Conservation (phyloP, 2,113 vertebrate genomes). For the Percina caprodes region DNA sequence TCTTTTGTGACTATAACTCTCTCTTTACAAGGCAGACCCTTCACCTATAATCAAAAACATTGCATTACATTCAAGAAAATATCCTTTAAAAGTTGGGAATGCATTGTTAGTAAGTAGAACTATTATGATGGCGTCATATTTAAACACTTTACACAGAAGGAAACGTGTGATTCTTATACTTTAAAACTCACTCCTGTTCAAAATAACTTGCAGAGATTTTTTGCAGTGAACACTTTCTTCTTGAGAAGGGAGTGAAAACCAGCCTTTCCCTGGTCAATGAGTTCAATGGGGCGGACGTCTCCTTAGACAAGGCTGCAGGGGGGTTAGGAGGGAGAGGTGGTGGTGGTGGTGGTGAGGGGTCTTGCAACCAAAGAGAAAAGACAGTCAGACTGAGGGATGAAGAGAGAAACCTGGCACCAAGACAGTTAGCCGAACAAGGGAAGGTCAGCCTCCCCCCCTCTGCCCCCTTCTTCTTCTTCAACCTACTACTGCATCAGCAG, state of each 20-base stretch:
- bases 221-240: constrained; percentile 52
- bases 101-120: not conserved
- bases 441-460: constrained; percentile 72
- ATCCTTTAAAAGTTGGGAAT: not conserved
- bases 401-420: constrained; percentile 70
- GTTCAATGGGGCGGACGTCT: constrained; percentile 77
- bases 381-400: constrained; percentile 54
- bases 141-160: not conserved
- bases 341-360: constrained; percentile 41
- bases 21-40: not conserved
- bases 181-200: not conserved
- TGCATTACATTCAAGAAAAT: not conserved
- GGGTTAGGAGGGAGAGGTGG: constrained; percentile 8
- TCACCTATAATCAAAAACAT: not conserved
- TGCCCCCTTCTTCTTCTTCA: not conserved
- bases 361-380: constrained; percentile 67
- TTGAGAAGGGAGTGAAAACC: constrained; percentile 73
- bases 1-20: not conserved
- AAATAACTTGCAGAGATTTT: constrained; percentile 41
- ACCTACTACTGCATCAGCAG: constrained; percentile 66
- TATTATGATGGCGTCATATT: not conserved
- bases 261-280: constrained; percentile 79
- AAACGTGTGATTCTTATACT: not conserved
- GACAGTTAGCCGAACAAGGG: constrained; percentile 62
- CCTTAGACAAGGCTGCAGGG: constrained; percentile 53